A percentile compares a stretch with the other conserved stretches of the same genome.
phyloP scores from a whole-genome alignment of 2,113 vertebrate species.

The Penelope pileata region DNA sequence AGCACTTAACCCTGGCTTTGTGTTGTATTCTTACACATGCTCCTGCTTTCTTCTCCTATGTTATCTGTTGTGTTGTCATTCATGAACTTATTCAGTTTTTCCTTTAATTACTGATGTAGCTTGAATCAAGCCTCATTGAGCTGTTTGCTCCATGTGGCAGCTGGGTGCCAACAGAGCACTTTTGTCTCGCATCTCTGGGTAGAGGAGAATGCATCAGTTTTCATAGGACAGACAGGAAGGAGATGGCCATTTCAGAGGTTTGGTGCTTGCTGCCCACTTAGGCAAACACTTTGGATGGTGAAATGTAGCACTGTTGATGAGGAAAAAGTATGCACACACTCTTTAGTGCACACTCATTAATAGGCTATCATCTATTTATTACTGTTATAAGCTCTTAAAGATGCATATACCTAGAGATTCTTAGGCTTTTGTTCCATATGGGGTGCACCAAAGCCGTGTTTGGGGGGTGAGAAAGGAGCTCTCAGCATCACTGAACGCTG shows the following conservation, averaged over 20 bases:
- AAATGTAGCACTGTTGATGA: fast-evolving
- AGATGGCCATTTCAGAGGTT: neutral
- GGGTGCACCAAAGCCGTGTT: neutral
- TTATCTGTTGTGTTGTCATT: neutral
- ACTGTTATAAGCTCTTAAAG: neutral
- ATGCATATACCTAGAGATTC: neutral
- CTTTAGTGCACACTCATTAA: neutral
- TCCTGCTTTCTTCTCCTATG: neutral
- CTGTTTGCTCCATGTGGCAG: neutral
- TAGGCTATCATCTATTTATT: neutral
- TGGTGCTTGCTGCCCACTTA: neutral
- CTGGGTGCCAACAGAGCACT: neutral
- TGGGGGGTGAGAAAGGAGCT: neutral
- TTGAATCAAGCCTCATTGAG: neutral
- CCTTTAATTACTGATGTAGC: neutral
- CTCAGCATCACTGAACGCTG: fast-evolving
- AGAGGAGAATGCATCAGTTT: neutral
- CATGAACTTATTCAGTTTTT: neutral
- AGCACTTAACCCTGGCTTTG: neutral
- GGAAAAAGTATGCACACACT: neutral
- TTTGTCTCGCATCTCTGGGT: neutral
- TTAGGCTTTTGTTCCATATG: neutral
- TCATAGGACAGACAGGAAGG: neutral
- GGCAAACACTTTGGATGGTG: neutral
- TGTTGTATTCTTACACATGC: neutral